Conservation (phyloP, 1,140 invertebrate species). For the Dolichoris vasculosae region DNA sequence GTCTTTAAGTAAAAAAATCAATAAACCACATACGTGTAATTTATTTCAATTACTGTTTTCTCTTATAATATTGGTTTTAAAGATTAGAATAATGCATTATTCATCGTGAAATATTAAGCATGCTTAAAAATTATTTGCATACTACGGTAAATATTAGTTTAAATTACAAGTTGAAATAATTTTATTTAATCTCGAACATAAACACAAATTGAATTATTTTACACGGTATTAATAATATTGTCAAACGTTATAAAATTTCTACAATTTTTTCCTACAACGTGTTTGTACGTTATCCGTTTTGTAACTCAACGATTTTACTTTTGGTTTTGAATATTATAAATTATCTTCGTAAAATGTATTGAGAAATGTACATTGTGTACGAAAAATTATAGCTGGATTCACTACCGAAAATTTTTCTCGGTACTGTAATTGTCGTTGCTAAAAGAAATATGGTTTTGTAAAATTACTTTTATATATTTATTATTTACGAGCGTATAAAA, state of each 20-base stretch:
- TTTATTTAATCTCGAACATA: too few relatives aligned
- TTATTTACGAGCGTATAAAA: conserved; percentile 5
- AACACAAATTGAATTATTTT: neutral
- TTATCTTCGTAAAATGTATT: neutral
- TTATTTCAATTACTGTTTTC: neutral
- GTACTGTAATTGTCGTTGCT: neutral
- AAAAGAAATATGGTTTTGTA: neutral
- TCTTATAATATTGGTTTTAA: neutral
- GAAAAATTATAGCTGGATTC: neutral
- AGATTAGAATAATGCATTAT: too few relatives aligned
- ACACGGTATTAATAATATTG: neutral
- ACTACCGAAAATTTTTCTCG: neutral
- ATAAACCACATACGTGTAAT: neutral
- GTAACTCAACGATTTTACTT: neutral
- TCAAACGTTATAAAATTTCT: neutral
- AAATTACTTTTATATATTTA: neutral
- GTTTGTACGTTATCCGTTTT: too few relatives aligned
- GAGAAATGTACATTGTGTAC: neutral
- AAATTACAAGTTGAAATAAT: neutral
- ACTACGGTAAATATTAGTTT: too few relatives aligned
- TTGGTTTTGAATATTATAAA: neutral
- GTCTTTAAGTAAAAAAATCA: neutral
- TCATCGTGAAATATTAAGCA: too few relatives aligned
- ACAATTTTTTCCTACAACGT: neutral
- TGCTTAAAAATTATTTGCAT: too few relatives aligned